Base-by-base conservation (phyloP, 2,797 vertebrate genomes). In the Gymnoscopelus microlampas region DNA sequence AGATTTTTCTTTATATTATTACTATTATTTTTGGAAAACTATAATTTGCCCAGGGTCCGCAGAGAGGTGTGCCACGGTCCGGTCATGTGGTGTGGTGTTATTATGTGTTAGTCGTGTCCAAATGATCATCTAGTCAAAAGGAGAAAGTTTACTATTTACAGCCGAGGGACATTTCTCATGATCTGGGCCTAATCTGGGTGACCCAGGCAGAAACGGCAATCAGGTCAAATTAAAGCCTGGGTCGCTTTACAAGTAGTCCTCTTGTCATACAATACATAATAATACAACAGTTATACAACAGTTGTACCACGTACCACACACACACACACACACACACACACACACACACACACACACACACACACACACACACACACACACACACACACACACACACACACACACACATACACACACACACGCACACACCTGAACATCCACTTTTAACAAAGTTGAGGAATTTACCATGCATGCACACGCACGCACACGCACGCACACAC, bases 191-290 rank as follows among this genome's bases (percentile, higher is more conserved):
- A 90, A 92, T 91, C 87, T 91, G 90, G 81, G 87, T 82, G 90
- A 88, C 77, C 89, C 88, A 82, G 82, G 89, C 87, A 81, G 78
- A 86, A 85, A 84, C 68, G 4, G 84, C 82, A 89, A 88, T 91
- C 89, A 82, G 89, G 89, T 87, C 86, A 88, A 82, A 90, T 88
- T 84, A 87, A 81, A 89, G 88, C 90, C 68, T 82, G 80, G 81
- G 80, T 84, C 85, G 91, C 85, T 90, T 89, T 91, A 76, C 85
- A 86, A 83, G 87, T 82, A 89, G 86, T 87, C 87, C 83, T 86
- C 88, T 89, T 85, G 90, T 80, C 83, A 79, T 86, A 77, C 79
- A 88, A 32, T 5, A 32, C 26, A 5, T 32, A 32, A 32, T 86
- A 89, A 90, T 84, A 85, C 88, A 86, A 76, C 65, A 50, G 57